Conservation (phyloP, 2,113 vertebrate genomes). For the Zapornia atra region DNA sequence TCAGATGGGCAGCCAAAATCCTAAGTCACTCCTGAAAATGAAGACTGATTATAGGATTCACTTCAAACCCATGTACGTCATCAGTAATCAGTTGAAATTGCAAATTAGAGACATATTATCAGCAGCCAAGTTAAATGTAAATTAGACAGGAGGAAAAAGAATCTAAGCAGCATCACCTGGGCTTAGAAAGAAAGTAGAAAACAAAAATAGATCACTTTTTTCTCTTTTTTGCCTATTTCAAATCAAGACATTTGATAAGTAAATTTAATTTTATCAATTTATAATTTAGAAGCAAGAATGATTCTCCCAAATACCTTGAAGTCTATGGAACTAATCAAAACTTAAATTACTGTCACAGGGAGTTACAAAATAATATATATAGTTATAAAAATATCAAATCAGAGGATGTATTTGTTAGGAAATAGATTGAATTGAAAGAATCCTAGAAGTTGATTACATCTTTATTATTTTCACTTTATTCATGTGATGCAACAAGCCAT, state of each 20-base stretch:
- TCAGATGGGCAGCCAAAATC: slow-evolving; percentile 44
- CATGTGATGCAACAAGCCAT: not conserved
- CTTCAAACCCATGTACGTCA: slow-evolving; percentile 55
- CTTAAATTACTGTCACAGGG: not conserved
- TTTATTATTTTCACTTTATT: not conserved
- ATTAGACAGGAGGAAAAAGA: slow-evolving; percentile 38
- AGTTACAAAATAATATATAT: not conserved
- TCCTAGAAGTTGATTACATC: not conserved
- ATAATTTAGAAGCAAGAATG: not conserved
- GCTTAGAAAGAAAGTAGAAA: slow-evolving; percentile 1
- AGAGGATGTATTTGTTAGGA: not conserved
- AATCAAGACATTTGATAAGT: not conserved
- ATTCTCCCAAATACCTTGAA: not conserved
- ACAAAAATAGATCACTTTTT: slow-evolving; percentile 6
- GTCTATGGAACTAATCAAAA: not conserved
- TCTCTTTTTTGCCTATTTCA: not conserved
- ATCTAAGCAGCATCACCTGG: slow-evolving; percentile 45
- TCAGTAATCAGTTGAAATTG: slow-evolving; percentile 66
- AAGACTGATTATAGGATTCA: slow-evolving; percentile 66
- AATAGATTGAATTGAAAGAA: not conserved
- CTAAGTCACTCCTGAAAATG: slow-evolving; percentile 60
- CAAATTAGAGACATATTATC: slow-evolving; percentile 65
- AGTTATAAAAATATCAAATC: not conserved
- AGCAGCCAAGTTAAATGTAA: slow-evolving; percentile 58
- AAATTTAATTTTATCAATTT: not conserved